Percentiles rank a stretch among this genome's conserved stretches.
Evolutionary conservation across 2,797 vertebrate genomes (phyloP).

Genomic region (Decapterus maruadsi): DNA sequence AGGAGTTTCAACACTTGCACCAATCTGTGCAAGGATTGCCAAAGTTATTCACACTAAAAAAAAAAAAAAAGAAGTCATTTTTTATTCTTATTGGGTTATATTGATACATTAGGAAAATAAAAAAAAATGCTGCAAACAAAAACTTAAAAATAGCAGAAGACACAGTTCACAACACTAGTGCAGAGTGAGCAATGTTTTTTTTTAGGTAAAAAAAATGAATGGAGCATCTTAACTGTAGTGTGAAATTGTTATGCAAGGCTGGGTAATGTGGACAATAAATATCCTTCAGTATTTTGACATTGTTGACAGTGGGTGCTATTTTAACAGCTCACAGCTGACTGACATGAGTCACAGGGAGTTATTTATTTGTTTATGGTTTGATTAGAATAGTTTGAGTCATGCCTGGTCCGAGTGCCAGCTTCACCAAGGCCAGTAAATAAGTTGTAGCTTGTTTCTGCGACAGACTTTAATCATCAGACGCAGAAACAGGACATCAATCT

Average conservation of each 20-base stretch:
- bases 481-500: neutral
- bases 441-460: neutral
- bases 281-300: neutral
- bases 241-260: neutral
- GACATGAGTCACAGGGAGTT: neutral
- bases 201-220: no score
- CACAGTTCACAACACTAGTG: no score
- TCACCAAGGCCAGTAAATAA: neutral
- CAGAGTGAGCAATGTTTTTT: no score
- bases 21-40: no score
- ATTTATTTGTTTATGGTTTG: neutral
- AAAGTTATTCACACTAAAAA: no score
- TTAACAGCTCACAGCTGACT: conserved; percentile 1
- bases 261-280: neutral
- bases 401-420: neutral
- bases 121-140: no score
- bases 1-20: neutral
- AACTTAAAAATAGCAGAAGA: no score
- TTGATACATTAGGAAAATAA: no score
- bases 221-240: neutral
- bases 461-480: neutral
- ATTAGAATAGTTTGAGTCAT: neutral
- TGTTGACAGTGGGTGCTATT: neutral
- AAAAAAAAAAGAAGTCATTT: no score
- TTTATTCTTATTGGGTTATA: no score